These are phyloP conservation scores for Euplagia quadripunctaria DNA, from an alignment of 2,888 invertebrate genomes.

Conservation along the genomic window DNA sequence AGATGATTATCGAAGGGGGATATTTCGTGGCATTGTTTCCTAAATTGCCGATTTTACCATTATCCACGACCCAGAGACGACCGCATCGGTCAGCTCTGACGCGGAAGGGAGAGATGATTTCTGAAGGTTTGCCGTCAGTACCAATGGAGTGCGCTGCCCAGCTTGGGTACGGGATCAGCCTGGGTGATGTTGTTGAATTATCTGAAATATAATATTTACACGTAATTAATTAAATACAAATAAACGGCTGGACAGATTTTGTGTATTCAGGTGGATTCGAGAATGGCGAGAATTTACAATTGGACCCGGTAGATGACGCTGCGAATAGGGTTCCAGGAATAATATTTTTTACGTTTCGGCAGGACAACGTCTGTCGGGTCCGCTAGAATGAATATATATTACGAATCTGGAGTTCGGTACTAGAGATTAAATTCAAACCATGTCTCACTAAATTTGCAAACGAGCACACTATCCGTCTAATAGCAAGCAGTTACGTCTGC, in stretches of 20 bases:
- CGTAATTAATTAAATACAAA: too few species aligned
- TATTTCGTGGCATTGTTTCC: constrained; percentile 81
- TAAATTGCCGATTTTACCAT: constrained; percentile 89
- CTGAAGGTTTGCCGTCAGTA: constrained; percentile 84
- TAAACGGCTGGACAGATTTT: too few species aligned
- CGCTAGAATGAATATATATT: too few species aligned
- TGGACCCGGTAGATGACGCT: too few species aligned
- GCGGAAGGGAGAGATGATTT: constrained; percentile 92
- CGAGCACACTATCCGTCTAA: neutral
- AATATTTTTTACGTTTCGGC: too few species aligned
- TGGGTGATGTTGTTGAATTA: constrained; percentile 89
- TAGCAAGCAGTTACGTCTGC: neutral
- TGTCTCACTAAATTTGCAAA: neutral
- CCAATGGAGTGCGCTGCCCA: constrained; percentile 92
- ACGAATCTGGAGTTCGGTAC: neutral
- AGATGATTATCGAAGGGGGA: constrained; percentile 90
- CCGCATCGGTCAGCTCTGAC: constrained; percentile 92
- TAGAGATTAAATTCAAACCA: neutral
- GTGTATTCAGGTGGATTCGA: too few species aligned
- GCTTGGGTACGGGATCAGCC: constrained; percentile 92
- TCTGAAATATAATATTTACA: constrained; percentile 81
- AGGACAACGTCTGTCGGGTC: too few species aligned
- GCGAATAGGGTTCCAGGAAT: too few species aligned
- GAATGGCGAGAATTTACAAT: too few species aligned
- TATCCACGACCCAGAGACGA: constrained; percentile 93